Conservation (phyloP, 2,797 vertebrate species). For the Alfaro cultratus region DNA sequence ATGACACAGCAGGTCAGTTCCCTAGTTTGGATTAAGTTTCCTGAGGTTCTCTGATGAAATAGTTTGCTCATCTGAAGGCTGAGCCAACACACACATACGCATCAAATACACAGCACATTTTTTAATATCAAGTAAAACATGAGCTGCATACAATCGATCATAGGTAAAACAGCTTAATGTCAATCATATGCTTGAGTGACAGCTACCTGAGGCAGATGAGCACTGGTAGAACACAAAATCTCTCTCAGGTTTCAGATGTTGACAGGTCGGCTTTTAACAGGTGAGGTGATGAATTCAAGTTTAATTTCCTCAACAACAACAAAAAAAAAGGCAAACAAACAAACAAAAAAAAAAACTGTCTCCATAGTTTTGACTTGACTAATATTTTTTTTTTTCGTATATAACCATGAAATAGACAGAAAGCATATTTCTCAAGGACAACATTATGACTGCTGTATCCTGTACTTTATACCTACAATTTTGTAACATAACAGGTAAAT, state of each 20-base stretch:
- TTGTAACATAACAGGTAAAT: not conserved
- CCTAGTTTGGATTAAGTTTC: not conserved
- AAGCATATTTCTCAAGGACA: not conserved
- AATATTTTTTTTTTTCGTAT: not conserved
- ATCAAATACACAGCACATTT: conserved; percentile 9
- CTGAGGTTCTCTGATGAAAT: not conserved
- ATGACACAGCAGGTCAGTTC: not conserved
- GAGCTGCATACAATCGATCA: conserved; percentile 12
- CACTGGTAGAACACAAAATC: not conserved
- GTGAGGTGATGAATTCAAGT: not conserved
- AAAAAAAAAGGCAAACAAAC: too few species aligned
- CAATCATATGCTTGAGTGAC: conserved; percentile 43
- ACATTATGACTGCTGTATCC: not conserved
- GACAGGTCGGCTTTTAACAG: not conserved
- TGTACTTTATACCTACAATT: not conserved
- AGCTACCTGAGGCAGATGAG: conserved; percentile 12
- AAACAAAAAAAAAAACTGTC: not conserved
- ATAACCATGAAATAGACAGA: not conserved
- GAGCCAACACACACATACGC: not conserved
- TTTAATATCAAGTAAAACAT: conserved; percentile 16
- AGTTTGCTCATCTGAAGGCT: conserved; percentile 7
- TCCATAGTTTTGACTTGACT: not conserved
- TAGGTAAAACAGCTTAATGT: conserved; percentile 18
- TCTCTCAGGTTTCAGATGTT: conserved; percentile 5
- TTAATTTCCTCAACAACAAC: not conserved